Evolutionary conservation across 2,113 vertebrate species (phyloP).

Genomic region (Redunca redunca): DNA sequence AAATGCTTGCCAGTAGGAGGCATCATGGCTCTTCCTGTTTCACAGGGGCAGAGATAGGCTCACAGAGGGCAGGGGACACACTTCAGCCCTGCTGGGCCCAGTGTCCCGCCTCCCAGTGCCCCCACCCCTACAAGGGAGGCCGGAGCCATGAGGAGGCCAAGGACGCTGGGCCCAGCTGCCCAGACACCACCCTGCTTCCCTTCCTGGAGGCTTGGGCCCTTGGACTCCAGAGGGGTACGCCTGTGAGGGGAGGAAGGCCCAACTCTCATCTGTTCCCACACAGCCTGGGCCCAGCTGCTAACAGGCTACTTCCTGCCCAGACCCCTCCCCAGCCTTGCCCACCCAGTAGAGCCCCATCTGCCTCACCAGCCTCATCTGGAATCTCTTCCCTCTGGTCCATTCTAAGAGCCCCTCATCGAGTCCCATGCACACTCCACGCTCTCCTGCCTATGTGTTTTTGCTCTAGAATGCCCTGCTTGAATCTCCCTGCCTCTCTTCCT

Average conservation of each 20-base stretch:
- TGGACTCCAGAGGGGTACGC: not conserved
- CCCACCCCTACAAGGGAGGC: not conserved
- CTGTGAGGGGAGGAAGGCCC: accelerated
- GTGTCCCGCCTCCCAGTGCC: accelerated
- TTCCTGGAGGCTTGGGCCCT: not conserved
- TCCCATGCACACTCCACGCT: accelerated
- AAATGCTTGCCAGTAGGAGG: not conserved
- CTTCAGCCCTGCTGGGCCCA: not conserved
- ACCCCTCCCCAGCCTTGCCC: too few relatives aligned
- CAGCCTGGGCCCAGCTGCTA: not conserved
- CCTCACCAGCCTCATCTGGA: not conserved
- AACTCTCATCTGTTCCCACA: not conserved
- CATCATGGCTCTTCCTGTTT: not conserved
- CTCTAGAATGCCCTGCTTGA: not conserved
- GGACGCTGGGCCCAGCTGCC: not conserved
- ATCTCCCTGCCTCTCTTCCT: not conserved
- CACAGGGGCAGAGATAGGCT: not conserved
- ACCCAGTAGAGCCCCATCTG: not conserved
- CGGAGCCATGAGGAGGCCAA: not conserved
- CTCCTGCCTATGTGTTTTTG: not conserved
- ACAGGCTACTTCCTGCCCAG: too few relatives aligned
- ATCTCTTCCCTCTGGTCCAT: not conserved
- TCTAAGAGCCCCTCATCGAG: not conserved
- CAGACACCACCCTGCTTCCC: not conserved
- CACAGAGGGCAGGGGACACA: not conserved